Evolutionary conservation across 2,113 vertebrate species (phyloP).

Genomic region (Taurulus bubalis): DNA sequence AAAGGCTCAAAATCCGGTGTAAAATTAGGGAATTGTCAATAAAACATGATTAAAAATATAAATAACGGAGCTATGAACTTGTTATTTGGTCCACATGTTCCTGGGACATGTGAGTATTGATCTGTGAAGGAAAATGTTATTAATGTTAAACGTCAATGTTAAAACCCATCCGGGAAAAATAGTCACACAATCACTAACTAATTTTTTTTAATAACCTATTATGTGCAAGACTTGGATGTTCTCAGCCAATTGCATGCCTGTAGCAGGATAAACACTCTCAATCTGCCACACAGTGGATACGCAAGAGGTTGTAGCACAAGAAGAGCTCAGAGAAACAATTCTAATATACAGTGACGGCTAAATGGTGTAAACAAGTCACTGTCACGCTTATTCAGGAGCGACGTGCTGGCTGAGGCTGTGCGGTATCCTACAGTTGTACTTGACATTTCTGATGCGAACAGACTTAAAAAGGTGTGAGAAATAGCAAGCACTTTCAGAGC

Average conservation of each 20-base stretch:
- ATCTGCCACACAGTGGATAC: not conserved
- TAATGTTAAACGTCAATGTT: too few relatives aligned
- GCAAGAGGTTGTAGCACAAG: not conserved
- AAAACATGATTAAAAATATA: too few relatives aligned
- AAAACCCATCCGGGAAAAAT: too few relatives aligned
- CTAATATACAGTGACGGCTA: not conserved
- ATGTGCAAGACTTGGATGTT: not conserved
- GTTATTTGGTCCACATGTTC: too few relatives aligned
- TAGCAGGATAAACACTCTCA: not conserved
- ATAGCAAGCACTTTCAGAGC: not conserved
- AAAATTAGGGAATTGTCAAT: too few relatives aligned
- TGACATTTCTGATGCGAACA: not conserved
- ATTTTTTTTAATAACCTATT: not conserved
- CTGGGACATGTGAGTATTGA: too few relatives aligned
- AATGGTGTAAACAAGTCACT: not conserved
- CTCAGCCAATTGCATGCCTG: not conserved
- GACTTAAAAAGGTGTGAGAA: not conserved
- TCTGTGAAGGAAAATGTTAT: too few relatives aligned
- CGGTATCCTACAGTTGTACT: too few relatives aligned
- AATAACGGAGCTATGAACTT: too few relatives aligned
- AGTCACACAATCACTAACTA: too few relatives aligned
- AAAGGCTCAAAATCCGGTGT: too few relatives aligned
- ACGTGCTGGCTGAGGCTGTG: not conserved
- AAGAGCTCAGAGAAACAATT: slow-evolving; percentile 1
- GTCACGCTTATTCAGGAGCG: not conserved